phyloP scores from a whole-genome alignment of 2,888 invertebrate genomes.

The Spodoptera littoralis region DNA sequence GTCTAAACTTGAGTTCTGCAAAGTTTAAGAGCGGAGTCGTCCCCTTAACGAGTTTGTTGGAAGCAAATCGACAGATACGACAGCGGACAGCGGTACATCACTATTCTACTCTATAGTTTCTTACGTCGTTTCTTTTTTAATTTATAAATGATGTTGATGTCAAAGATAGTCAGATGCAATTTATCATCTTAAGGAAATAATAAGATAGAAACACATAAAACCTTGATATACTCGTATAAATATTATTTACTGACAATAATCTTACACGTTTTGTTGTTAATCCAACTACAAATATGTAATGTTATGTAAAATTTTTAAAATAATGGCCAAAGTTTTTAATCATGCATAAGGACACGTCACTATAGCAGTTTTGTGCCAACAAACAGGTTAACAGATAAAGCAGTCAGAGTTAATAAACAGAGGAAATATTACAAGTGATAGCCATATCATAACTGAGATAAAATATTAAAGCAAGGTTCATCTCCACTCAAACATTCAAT shows the following conservation, averaged over 20 bases:
- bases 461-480: conserved; percentile 26
- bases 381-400: neutral
- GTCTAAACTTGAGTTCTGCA: conserved; percentile 22
- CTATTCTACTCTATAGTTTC: conserved; percentile 18
- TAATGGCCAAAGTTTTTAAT: too few species aligned
- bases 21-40: conserved; percentile 35
- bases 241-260: too few species aligned
- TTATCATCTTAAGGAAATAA: too few species aligned
- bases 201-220: too few species aligned
- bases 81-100: neutral
- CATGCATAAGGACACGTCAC: neutral
- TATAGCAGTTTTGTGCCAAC: neutral
- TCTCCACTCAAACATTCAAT: conserved; percentile 34
- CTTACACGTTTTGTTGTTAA: too few species aligned
- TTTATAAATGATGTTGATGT: too few species aligned
- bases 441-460: conserved; percentile 7
- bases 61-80: conserved; percentile 22
- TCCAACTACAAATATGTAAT: too few species aligned
- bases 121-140: conserved; percentile 5
- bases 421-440: conserved; percentile 11
- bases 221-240: too few species aligned
- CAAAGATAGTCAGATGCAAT: too few species aligned
- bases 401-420: conserved; percentile 6
- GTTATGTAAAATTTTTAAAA: too few species aligned
- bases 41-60: conserved; percentile 33